Base-by-base conservation (phyloP, 2,888 invertebrate species). In the Alsophila aescularia region DNA sequence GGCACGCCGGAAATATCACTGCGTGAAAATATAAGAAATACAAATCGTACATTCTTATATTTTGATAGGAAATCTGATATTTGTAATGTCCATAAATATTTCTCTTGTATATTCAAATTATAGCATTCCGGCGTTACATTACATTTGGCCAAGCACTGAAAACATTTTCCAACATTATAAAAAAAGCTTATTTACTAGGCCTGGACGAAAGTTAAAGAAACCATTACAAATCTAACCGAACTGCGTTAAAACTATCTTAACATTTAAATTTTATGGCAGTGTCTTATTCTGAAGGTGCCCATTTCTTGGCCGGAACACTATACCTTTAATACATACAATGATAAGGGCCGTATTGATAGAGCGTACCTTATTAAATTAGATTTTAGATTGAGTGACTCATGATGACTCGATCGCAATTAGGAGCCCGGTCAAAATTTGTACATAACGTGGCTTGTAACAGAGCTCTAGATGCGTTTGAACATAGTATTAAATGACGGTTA, bases 251-350 rank as follows among this genome's bases (percentile, higher is more conserved):
- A 13, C 31, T 56, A 50, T 32, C 50, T 51, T 56, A 51, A 37
- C 15, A 41, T 56, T 51, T 24, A 45, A 50, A 41, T 51, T 56
- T 72, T 60, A 85, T 87, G 87, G 87, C 87, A 87, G 87, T 87
- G 87, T 79, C 63, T 69, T 57, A 59, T 62, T 74, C 75, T 70
- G 72, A 66, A 41, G 80, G 75, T 76, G 75, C 74, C 67, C 80
- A 82, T 81, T 77, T 73, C 5, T 65, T 60, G 56, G 49, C 56
- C 50, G 37, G 51, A 52, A 53, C 29, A 56, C 31, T 51, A 54
- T 21, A 24, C 36, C 5, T 18, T 40, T 31, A 44, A 39, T 45
- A 34, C 16, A 37, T 44, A 44, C 39, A 50, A 31, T 39, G 14
- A n/a, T 44, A 31, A 41, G 40, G 13, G 16, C 27, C 39, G 5